These are phyloP conservation scores for Maniola jurtina DNA, from an alignment of 1,140 invertebrate genomes.

Conservation along the genomic window DNA sequence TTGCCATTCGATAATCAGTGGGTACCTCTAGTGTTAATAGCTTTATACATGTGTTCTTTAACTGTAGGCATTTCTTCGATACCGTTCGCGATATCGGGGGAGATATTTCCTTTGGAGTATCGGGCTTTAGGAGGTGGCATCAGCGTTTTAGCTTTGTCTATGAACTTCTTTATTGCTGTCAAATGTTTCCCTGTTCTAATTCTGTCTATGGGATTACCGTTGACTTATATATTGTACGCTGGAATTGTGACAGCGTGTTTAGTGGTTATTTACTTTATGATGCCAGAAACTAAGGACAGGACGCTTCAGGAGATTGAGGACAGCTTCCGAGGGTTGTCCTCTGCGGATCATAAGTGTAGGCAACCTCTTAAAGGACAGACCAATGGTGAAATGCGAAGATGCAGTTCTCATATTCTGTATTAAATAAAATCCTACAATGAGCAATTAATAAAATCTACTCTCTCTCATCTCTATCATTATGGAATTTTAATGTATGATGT, in stretches of 20 bases:
- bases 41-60: constrained; percentile 65
- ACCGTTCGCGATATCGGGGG: constrained; percentile 66
- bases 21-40: constrained; percentile 60
- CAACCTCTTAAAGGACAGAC: constrained; percentile 46
- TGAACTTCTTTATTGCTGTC: constrained; percentile 65
- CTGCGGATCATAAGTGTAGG: constrained; percentile 41
- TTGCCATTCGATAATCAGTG: constrained; percentile 52
- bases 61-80: constrained; percentile 67
- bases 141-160: constrained; percentile 54
- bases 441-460: too few relatives aligned
- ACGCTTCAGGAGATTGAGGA: constrained; percentile 70
- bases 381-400: constrained; percentile 49
- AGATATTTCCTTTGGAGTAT: constrained; percentile 69
- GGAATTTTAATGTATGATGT: too few relatives aligned
- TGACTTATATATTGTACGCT: constrained; percentile 61
- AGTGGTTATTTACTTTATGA: constrained; percentile 51
- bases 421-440: constrained; percentile 25
- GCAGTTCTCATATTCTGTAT: constrained; percentile 64
- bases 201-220: constrained; percentile 47
- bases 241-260: constrained; percentile 50
- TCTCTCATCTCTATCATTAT: too few relatives aligned
- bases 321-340: constrained; percentile 46
- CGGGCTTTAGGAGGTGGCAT: constrained; percentile 65
- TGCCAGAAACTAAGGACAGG: constrained; percentile 69
- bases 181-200: constrained; percentile 64